Percentiles rank a stretch among this genome's conserved stretches.
These are phyloP conservation scores for Montipora cactus DNA, from an alignment of 64 coral and sea anemone species.

Conservation along the genomic window DNA sequence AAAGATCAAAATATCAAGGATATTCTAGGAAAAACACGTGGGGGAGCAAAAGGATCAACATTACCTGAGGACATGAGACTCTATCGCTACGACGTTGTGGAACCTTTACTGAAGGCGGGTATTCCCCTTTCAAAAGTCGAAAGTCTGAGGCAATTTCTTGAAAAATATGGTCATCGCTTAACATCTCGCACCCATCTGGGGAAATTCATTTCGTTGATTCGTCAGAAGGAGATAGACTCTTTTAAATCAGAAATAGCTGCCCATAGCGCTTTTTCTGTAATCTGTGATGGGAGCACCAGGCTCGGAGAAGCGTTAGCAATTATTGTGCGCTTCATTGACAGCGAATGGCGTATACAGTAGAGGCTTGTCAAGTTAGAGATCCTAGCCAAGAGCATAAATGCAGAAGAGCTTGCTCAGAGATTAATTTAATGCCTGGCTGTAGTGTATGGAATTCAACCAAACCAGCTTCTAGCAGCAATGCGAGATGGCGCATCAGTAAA, in stretches of 20 bases:
- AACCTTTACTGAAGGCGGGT: conserved; percentile 28
- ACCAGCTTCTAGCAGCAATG: conserved; percentile 47
- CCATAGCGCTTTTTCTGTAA: conserved; percentile 66
- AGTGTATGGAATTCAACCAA: neutral
- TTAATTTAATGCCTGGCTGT: conserved; percentile 67
- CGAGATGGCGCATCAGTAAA: conserved; percentile 77
- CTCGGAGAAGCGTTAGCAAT: conserved; percentile 70
- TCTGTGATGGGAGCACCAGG: conserved; percentile 72
- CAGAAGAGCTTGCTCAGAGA: conserved; percentile 58
- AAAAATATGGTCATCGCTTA: conserved; percentile 67
- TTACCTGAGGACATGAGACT: conserved; percentile 58
- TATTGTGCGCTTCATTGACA: conserved; percentile 59
- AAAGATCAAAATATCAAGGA: conserved; percentile 54
- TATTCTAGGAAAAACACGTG: neutral
- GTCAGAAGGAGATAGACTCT: conserved; percentile 78
- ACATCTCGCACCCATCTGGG: conserved; percentile 34
- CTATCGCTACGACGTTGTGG: conserved; percentile 53
- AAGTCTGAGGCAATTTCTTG: conserved; percentile 61
- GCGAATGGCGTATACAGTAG: conserved; percentile 57
- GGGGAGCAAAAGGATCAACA: conserved; percentile 42
- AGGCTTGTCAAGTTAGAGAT: conserved; percentile 66
- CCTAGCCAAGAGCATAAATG: conserved; percentile 64
- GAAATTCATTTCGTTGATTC: conserved; percentile 72
- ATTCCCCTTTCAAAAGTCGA: conserved; percentile 66
- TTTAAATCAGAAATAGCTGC: conserved; percentile 80